Conservation (phyloP, 2,797 vertebrate species). For the Onychomys torridus region DNA sequence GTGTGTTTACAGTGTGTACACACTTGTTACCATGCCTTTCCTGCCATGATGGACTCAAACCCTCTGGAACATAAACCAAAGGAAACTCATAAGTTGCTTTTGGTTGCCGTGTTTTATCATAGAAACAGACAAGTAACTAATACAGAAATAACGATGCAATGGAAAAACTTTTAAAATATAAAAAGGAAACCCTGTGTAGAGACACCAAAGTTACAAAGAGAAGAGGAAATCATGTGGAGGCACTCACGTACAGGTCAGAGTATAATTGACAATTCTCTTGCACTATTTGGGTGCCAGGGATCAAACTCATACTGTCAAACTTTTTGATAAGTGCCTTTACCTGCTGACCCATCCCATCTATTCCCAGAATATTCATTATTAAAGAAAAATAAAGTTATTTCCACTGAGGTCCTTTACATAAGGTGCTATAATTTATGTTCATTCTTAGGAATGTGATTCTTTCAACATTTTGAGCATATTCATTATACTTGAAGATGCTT, state of each 20-base stretch:
- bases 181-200: neutral
- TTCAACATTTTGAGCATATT: neutral
- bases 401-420: neutral
- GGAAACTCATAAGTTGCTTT: neutral
- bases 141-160: neutral
- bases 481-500: neutral
- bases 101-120: neutral
- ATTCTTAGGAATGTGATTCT: neutral
- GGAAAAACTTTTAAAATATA: neutral
- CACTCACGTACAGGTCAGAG: neutral
- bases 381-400: neutral
- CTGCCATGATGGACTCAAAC: neutral
- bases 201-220: neutral
- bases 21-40: neutral
- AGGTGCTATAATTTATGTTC: neutral
- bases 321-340: neutral
- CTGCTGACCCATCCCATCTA: neutral
- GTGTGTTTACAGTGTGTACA: neutral
- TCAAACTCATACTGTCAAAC: neutral
- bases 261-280: neutral
- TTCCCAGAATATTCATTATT: neutral
- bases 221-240: neutral
- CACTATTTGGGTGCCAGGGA: neutral
- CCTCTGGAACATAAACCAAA: neutral
- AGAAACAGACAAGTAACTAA: neutral